phyloP scores from a whole-genome alignment of 2,113 vertebrate species.

The Otis tarda region DNA sequence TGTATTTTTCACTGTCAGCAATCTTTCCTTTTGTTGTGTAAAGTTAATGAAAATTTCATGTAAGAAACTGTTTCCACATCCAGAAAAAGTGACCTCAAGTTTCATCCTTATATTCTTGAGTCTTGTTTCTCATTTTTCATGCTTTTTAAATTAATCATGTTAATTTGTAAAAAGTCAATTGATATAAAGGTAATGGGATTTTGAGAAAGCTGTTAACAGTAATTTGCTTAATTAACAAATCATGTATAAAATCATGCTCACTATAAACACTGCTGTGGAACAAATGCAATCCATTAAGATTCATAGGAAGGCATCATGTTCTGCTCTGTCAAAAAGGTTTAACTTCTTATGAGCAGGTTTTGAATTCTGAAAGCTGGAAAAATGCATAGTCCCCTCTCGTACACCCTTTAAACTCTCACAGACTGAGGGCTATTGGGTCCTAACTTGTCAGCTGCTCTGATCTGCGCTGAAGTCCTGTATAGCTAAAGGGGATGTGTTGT shows the following conservation, averaged over 20 bases:
- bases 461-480: not conserved
- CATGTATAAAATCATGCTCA: slow-evolving; percentile 54
- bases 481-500: not conserved
- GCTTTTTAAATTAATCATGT: slow-evolving; percentile 53
- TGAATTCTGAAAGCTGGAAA: not conserved
- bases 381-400: not conserved
- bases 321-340: slow-evolving; percentile 57
- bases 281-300: slow-evolving; percentile 45
- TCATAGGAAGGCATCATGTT: slow-evolving; percentile 16
- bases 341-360: slow-evolving; percentile 1
- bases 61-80: not conserved
- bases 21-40: not conserved
- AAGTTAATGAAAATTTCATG: not conserved
- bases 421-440: not conserved
- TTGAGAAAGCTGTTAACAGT: slow-evolving; percentile 62
- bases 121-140: slow-evolving; percentile 30
- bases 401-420: not conserved
- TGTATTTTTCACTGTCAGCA: not conserved
- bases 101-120: slow-evolving; percentile 23
- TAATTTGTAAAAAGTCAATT: slow-evolving; percentile 57
- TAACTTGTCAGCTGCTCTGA: not conserved
- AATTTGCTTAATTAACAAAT: slow-evolving; percentile 70
- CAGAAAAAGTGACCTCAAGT: slow-evolving; percentile 14
- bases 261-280: slow-evolving; percentile 40
- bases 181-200: slow-evolving; percentile 60